Conservation (phyloP, 1,140 invertebrate genomes). For the Diabrotica undecimpunctata region DNA sequence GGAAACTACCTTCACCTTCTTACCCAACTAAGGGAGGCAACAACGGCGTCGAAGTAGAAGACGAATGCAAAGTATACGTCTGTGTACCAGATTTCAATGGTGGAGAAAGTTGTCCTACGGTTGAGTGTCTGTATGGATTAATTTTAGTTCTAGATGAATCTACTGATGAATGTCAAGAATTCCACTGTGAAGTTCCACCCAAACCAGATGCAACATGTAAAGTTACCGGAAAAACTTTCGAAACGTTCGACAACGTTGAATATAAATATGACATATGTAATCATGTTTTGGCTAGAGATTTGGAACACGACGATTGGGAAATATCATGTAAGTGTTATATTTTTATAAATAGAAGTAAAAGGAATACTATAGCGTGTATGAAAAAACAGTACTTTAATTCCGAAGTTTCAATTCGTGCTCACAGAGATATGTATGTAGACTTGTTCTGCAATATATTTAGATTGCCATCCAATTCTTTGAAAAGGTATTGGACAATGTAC, state of each 20-base stretch:
- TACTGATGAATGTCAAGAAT: slow-evolving; percentile 37
- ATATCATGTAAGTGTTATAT: slow-evolving; percentile 56
- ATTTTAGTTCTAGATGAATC: slow-evolving; percentile 36
- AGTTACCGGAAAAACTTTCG: slow-evolving; percentile 68
- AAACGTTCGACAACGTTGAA: slow-evolving; percentile 73
- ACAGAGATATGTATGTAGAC: too few relatives aligned
- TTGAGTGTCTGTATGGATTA: slow-evolving; percentile 57
- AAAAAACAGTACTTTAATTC: too few relatives aligned
- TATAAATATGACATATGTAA: slow-evolving; percentile 77
- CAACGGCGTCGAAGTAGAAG: neutral
- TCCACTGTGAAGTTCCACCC: slow-evolving; percentile 59
- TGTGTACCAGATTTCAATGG: slow-evolving; percentile 48
- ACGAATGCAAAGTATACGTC: slow-evolving; percentile 47
- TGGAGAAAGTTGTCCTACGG: slow-evolving; percentile 50
- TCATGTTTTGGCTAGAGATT: slow-evolving; percentile 70
- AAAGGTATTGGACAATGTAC: too few relatives aligned
- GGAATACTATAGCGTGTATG: neutral
- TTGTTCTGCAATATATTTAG: too few relatives aligned
- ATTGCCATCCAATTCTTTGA: too few relatives aligned
- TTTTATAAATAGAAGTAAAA: neutral
- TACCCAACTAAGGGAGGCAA: neutral
- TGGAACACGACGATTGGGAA: slow-evolving; percentile 59
- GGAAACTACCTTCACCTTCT: neutral
- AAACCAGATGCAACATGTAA: slow-evolving; percentile 64
- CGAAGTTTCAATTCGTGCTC: too few relatives aligned